phyloP scores from a whole-genome alignment of 2,797 vertebrate genomes.

The Sternotherus odoratus region DNA sequence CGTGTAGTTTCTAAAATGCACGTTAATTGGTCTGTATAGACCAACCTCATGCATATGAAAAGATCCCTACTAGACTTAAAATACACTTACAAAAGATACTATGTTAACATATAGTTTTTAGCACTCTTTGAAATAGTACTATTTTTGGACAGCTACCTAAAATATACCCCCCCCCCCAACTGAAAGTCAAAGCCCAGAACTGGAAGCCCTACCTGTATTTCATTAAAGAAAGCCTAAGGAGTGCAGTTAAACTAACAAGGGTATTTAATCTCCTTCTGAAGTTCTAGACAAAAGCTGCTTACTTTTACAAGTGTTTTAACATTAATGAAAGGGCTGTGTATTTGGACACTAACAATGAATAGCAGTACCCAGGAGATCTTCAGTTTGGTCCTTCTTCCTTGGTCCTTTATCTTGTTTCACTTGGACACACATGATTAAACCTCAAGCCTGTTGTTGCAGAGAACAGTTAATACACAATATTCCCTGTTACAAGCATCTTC shows the following conservation, averaged over 20 bases:
- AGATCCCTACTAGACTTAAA: no score
- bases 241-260: no score
- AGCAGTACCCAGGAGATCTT: neutral
- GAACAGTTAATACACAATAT: fast-evolving
- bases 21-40: no score
- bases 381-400: neutral
- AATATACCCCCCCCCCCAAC: no score
- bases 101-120: no score
- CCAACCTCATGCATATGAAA: no score
- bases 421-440: neutral
- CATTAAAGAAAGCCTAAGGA: no score
- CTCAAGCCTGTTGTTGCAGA: fast-evolving
- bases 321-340: neutral
- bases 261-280: neutral
- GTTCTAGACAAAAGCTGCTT: neutral
- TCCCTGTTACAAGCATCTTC: neutral
- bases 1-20: no score
- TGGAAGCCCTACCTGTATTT: no score
- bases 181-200: neutral
- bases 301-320: neutral
- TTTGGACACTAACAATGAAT: neutral
- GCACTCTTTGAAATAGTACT: no score
- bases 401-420: fast-evolving
- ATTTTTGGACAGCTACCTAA: no score
- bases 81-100: no score